Percentiles rank a stretch among this genome's conserved stretches.
Conservation (phyloP, 2,888 invertebrate genomes). For the Eustalomyia histrio region DNA sequence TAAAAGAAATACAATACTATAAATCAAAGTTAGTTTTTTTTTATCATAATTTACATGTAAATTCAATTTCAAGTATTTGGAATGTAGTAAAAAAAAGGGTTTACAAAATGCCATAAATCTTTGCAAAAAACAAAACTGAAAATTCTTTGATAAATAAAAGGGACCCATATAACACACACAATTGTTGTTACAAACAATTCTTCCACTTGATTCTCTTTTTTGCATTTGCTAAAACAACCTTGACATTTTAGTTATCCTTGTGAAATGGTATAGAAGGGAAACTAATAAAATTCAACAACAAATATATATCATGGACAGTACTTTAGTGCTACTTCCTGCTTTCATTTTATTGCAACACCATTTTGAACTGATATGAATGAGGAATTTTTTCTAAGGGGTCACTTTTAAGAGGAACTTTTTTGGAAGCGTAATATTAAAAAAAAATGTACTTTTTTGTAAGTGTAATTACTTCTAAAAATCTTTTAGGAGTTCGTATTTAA, state of each 20-base stretch:
- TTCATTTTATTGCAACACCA: not conserved
- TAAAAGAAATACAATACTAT: not conserved
- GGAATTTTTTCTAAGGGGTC: no score
- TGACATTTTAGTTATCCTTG: slow-evolving; percentile 58
- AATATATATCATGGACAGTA: not conserved
- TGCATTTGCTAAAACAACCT: slow-evolving; percentile 29
- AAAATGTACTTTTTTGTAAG: no score
- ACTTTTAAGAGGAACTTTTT: no score
- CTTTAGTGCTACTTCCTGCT: not conserved
- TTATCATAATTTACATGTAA: slow-evolving; percentile 24
- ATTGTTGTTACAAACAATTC: not conserved
- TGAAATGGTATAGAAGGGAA: slow-evolving; percentile 6
- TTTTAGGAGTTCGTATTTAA: no score
- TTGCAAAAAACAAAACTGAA: slow-evolving; percentile 4
- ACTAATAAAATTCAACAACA: not conserved
- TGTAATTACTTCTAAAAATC: no score
- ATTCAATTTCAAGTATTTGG: slow-evolving; percentile 10
- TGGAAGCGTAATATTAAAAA: no score
- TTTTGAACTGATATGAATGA: not conserved
- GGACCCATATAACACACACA: slow-evolving; percentile 8
- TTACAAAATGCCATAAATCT: slow-evolving; percentile 37
- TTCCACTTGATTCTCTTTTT: not conserved
- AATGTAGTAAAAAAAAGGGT: not conserved
- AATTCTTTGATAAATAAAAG: slow-evolving; percentile 20
- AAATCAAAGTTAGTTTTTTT: slow-evolving; percentile 20